Base-by-base conservation (phyloP, 2,888 invertebrate species). In the Adineta ricciae region DNA sequence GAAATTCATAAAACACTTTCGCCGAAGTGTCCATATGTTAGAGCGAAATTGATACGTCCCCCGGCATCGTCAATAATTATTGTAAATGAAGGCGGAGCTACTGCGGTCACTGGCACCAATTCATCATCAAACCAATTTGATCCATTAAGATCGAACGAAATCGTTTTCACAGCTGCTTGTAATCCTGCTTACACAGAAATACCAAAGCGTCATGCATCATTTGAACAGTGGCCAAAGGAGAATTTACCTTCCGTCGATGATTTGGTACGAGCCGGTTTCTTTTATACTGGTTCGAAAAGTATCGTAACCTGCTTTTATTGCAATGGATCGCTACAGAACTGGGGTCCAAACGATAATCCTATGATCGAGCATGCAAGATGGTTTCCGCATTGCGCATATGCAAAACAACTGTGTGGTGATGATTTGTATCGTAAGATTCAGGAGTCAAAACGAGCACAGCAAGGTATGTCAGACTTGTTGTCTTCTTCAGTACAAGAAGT, bases 351-450 rank as follows among this genome's bases (percentile, higher is more conserved):
- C 24, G 73, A 73, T 41, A 73, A 73, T 73, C 73, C 73, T 38
- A 73, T 73, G 73, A 73, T 73, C 38, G 73, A 73, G 24, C 73
- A 73, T 73, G 73, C 73, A 24, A 36, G 73, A 21, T 73, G 73
- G 73, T 73, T 73, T 73, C 73, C 73, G 38, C 73, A 73, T 24
- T 73, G 73, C 24, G 73, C 73, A 11, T 73, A 73, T n/a, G 73
- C 73, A 9, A 38, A 27, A 73, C 73, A 73, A 19, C 27, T 73
- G 1, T 73, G 73, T 73, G 73, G 73, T 21, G 73, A 73, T 36
- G 73, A 73, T 11, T 21, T 73, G 2, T 73, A 73, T 41, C 73
- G 73, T 9, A 73, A 41, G 38, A 73, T 73, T 7, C 73, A 73
- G 38, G 73, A 73, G 38, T 73, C 73, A 9, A 73, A 73, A 73